These are phyloP conservation scores for Saguinus midas DNA, from an alignment of 2,113 vertebrate species.

Conservation along the genomic window DNA sequence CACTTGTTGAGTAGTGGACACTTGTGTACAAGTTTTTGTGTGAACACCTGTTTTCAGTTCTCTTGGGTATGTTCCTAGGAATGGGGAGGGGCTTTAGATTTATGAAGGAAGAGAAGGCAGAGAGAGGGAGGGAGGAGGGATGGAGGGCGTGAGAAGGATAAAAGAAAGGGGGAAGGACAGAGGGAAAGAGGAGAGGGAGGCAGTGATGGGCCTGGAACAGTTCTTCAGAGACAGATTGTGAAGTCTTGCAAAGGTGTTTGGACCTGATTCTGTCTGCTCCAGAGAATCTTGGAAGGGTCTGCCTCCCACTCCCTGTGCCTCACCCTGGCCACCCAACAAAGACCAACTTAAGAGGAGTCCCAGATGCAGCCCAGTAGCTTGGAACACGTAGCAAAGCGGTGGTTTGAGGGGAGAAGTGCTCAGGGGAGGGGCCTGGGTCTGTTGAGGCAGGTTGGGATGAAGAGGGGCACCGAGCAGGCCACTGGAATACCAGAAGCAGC, in stretches of 20 bases:
- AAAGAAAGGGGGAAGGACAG: too few relatives aligned
- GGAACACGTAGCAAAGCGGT: accelerated
- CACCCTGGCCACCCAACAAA: neutral
- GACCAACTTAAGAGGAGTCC: neutral
- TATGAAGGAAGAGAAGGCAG: neutral
- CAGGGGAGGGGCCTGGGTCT: neutral
- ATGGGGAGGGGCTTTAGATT: neutral
- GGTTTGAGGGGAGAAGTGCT: neutral
- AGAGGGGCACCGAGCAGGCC: neutral
- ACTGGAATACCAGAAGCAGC: too few relatives aligned
- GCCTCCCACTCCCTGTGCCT: too few relatives aligned
- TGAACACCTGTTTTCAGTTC: neutral
- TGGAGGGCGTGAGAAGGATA: accelerated
- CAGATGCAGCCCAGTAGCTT: neutral
- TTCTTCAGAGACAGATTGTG: neutral
- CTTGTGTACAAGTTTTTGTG: neutral
- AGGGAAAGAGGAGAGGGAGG: neutral
- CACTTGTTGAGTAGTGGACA: neutral
- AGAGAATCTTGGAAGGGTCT: neutral
- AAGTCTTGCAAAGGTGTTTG: neutral
- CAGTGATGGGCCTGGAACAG: accelerated
- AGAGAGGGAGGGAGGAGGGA: neutral
- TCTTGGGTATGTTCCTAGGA: neutral
- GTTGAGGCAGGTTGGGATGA: neutral
- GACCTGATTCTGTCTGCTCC: neutral